phyloP scores from a whole-genome alignment of 1,140 invertebrate species.

The Zaprionus gabonicus region DNA sequence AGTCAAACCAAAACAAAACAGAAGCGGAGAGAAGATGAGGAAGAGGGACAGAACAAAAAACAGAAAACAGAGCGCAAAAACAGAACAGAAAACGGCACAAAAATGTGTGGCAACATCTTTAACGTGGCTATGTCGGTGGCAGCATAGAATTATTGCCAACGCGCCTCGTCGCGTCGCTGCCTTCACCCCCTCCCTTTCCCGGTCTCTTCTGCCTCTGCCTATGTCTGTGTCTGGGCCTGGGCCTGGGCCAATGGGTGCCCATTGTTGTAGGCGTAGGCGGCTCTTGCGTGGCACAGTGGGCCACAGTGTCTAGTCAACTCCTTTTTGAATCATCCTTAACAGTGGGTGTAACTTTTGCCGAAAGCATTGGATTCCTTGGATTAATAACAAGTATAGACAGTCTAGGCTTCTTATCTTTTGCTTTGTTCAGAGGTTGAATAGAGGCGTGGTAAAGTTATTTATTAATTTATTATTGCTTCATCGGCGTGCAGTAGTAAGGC shows the following conservation, averaged over 20 bases:
- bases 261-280: constrained; percentile 76
- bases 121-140: constrained; percentile 73
- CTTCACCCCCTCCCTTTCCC: not conserved
- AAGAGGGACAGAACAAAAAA: constrained; percentile 10
- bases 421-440: no score
- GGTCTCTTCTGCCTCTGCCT: constrained; percentile 27
- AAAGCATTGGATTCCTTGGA: not conserved
- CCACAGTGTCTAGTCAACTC: no score
- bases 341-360: not conserved
- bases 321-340: no score
- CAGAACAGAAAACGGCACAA: constrained; percentile 63
- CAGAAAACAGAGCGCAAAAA: constrained; percentile 40
- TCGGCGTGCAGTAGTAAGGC: no score
- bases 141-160: constrained; percentile 78
- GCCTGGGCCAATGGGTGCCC: constrained; percentile 21
- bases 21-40: not conserved
- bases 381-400: not conserved
- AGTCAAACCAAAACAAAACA: constrained; percentile 13
- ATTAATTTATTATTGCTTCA: no score
- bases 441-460: no score
- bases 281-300: constrained; percentile 6
- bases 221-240: constrained; percentile 24
- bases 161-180: constrained; percentile 20
- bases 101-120: constrained; percentile 82
- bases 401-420: no score